Evolutionary conservation across 2,113 vertebrate species (phyloP), one percentile per base, ranked within the genome.

Genomic region (Heterotilapia buettikoferi): DNA sequence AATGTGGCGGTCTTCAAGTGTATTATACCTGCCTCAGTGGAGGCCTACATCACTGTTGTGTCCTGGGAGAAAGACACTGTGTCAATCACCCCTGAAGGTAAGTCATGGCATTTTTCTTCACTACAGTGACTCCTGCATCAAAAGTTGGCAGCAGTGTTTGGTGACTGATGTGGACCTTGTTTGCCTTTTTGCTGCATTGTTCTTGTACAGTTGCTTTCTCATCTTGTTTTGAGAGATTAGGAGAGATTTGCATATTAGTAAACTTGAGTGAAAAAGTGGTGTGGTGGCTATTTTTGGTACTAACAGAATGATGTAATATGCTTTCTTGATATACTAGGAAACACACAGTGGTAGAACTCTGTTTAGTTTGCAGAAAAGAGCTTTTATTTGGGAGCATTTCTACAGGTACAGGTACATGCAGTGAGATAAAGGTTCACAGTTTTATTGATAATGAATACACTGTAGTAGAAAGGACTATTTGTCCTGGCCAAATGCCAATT

Each of bases 51-150:
- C 98, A 97, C 98, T 95, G 98, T 99, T 96, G 97, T 99, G 97
- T 99, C 99, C 94, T 99, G 99, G 99, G 99, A 99, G 97, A 99
- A 99, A 97, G 99, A 99, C 97, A 99, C 99, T 94, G 96, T 99
- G 95, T 99, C 98, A 97, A 98, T 99, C 95, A 98, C 98, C 96
- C 97, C 98, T 98, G 98, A 96, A 93, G 95, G 99, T 99, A 98
- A 95, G 98, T 87, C 82, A 2, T 14, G 6, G 13, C 50, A 9
- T 79, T 31, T 88, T 52, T 53, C 5, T 87, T 63, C 36, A 78
- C 57, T 43, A 26, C 16, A 4, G 45, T 18, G 78, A 61, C 63
- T 21, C 2, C 16, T 54, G 47, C 7, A 31, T 18, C 33, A 10
- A 11, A 52, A 11, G 59, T 19, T 47, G 21, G 24, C 5, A 2